Conservation (phyloP, 1,140 invertebrate genomes). For the Eumaeus atala region DNA sequence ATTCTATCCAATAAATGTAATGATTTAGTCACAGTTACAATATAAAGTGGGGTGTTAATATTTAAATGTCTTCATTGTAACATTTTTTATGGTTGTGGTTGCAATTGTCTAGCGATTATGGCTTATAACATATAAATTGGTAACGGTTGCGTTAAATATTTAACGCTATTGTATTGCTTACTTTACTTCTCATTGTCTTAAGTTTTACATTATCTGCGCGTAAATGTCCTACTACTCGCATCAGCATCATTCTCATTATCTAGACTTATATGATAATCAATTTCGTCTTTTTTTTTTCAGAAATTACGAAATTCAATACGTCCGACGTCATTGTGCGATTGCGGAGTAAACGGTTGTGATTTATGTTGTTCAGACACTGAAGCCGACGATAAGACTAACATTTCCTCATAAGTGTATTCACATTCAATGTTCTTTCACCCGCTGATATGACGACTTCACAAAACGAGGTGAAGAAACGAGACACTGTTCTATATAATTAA, state of each 20-base stretch:
- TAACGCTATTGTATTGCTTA: too few relatives aligned
- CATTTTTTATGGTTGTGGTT: too few relatives aligned
- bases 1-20: too few relatives aligned
- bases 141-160: too few relatives aligned
- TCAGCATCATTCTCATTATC: not conserved
- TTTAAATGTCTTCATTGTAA: too few relatives aligned
- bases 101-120: too few relatives aligned
- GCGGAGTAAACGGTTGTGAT: constrained; percentile 60
- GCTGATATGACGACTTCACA: constrained; percentile 49
- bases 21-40: too few relatives aligned
- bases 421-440: constrained; percentile 17
- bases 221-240: too few relatives aligned
- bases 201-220: too few relatives aligned
- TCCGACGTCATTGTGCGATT: constrained; percentile 58
- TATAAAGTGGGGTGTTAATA: too few relatives aligned
- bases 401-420: constrained; percentile 31
- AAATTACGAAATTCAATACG: constrained; percentile 62
- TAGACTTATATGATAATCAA: not conserved
- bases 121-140: too few relatives aligned
- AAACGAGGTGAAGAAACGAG: constrained; percentile 41
- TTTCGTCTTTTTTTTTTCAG: constrained; percentile 52
- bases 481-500: constrained; percentile 31
- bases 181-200: too few relatives aligned
- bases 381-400: constrained; percentile 55
- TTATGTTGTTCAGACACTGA: constrained; percentile 66